These are phyloP conservation scores for Centruroides sculpturatus DNA, from an alignment of 1,140 invertebrate genomes.

Conservation along the genomic window DNA sequence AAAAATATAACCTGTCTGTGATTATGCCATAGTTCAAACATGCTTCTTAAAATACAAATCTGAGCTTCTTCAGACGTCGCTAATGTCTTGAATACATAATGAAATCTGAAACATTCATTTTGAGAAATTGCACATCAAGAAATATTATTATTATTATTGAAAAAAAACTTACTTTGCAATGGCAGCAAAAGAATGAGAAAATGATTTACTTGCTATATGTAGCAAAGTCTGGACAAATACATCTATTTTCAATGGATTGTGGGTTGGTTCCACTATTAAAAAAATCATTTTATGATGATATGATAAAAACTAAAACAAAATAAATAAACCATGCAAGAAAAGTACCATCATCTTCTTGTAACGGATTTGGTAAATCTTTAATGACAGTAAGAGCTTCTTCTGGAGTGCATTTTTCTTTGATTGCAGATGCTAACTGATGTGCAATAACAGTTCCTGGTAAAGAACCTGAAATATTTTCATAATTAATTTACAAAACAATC, in stretches of 20 bases:
- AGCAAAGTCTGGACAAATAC: slow-evolving; percentile 91
- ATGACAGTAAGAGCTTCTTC: slow-evolving; percentile 83
- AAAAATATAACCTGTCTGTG: slow-evolving; percentile 53
- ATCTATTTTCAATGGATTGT: slow-evolving; percentile 87
- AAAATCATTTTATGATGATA: background rate
- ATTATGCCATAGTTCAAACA: slow-evolving; percentile 84
- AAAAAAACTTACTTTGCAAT: slow-evolving; percentile 58
- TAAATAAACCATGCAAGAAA: slow-evolving; percentile 4
- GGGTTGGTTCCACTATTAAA: slow-evolving; percentile 38
- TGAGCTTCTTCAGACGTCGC: slow-evolving; percentile 91
- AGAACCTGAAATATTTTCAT: too few species aligned
- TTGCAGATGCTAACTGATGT: slow-evolving; percentile 64
- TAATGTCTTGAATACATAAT: slow-evolving; percentile 81
- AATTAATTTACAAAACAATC: too few species aligned
- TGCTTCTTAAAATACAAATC: slow-evolving; percentile 79
- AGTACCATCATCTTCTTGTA: slow-evolving; percentile 15
- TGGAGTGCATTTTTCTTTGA: slow-evolving; percentile 71
- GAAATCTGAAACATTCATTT: slow-evolving; percentile 42
- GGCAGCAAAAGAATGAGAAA: slow-evolving; percentile 94
- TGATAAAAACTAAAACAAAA: background rate
- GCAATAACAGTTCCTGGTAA: slow-evolving; percentile 54
- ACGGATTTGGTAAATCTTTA: slow-evolving; percentile 46
- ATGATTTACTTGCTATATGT: slow-evolving; percentile 87
- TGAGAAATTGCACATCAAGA: background rate
- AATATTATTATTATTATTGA: too few species aligned